phyloP scores from a whole-genome alignment of 1,140 invertebrate genomes.

The Drosophila ogumai region DNA sequence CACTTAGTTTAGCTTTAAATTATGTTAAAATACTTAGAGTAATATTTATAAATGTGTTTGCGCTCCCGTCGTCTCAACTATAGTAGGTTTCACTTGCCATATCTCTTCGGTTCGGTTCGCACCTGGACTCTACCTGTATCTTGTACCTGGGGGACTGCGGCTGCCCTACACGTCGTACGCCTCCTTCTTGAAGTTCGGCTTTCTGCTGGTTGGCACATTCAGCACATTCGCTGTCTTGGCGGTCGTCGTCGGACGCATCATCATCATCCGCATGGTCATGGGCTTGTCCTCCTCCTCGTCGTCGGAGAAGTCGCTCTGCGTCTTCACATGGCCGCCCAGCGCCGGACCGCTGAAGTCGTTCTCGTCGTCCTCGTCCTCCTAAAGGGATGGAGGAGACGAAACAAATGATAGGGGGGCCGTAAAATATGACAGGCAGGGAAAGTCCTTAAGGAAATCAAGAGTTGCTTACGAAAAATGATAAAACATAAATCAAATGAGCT shows the following conservation, averaged over 20 bases:
- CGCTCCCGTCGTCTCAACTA: conserved; percentile 17
- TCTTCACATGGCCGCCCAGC: conserved; percentile 81
- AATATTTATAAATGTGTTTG: conserved; percentile 74
- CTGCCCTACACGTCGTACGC: conserved; percentile 80
- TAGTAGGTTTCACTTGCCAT: conserved; percentile 41
- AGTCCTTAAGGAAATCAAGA: conserved; percentile 45
- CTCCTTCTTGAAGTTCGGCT: conserved; percentile 77
- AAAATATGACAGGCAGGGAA: not conserved
- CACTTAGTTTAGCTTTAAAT: conserved; percentile 65
- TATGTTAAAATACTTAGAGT: conserved; percentile 78
- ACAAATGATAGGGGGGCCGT: not conserved
- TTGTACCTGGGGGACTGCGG: conserved; percentile 5
- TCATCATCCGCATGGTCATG: conserved; percentile 80
- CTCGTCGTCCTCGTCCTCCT: conserved; percentile 78
- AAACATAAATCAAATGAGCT: conserved; percentile 44
- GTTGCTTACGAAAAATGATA: conserved; percentile 43
- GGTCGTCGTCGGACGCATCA: conserved; percentile 65
- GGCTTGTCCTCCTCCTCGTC: conserved; percentile 84
- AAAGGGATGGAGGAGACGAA: conserved; percentile 4
- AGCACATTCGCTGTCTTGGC: conserved; percentile 65
- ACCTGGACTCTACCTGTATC: conserved; percentile 17
- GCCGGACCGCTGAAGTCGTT: conserved; percentile 82
- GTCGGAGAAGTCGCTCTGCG: conserved; percentile 81
- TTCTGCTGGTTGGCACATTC: conserved; percentile 83
- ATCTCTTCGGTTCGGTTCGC: conserved; percentile 27